These are phyloP conservation scores for Umimayanthus kanabou DNA, from an alignment of 92 coral and sea anemone species.

Conservation along the genomic window DNA sequence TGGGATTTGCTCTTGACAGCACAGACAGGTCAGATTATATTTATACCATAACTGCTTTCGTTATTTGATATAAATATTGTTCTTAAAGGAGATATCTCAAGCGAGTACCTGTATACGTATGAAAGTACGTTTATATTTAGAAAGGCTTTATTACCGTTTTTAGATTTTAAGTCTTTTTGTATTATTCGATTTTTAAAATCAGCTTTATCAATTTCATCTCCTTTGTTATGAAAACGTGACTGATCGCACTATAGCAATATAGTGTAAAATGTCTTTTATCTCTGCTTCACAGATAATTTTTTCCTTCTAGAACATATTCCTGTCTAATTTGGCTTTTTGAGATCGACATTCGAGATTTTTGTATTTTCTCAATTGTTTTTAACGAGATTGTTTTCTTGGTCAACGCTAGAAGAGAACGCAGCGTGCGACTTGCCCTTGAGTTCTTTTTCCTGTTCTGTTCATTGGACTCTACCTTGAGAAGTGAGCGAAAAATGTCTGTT, in stretches of 20 bases:
- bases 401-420: slow-evolving; percentile 3
- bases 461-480: slow-evolving; percentile 37
- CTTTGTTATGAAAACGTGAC: no score
- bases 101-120: no score
- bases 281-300: not conserved
- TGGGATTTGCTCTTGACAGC: not conserved
- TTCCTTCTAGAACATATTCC: no score
- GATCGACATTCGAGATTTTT: not conserved
- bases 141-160: no score
- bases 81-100: no score
- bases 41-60: not conserved
- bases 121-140: no score
- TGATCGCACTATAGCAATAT: no score
- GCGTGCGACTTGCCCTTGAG: not conserved
- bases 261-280: not conserved
- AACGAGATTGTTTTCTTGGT: slow-evolving; percentile 1
- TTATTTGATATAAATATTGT: no score
- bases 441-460: not conserved
- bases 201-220: no score
- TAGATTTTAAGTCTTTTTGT: no score
- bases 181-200: no score
- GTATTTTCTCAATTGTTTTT: not conserved
- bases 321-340: not conserved
- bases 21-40: not conserved
- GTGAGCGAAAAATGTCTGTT: slow-evolving; percentile 51